Conservation (phyloP, 1,140 invertebrate genomes). For the Proales similis region DNA sequence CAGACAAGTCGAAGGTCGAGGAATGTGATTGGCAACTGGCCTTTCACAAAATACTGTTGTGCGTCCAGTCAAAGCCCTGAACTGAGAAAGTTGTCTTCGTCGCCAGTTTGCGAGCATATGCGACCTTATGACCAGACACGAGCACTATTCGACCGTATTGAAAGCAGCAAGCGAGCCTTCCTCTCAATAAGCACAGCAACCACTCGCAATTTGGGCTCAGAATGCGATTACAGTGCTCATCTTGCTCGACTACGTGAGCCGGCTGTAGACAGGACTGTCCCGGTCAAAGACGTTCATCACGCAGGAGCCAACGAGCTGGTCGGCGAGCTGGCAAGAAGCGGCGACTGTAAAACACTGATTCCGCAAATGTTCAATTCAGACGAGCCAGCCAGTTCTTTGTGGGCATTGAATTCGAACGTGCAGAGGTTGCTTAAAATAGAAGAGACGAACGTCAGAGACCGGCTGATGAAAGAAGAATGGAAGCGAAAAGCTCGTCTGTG, state of each 20-base stretch:
- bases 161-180: constrained; percentile 10
- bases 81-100: constrained; percentile 16
- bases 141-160: no score
- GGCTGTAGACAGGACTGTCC: background rate
- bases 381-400: no score
- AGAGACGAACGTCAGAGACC: constrained; percentile 1
- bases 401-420: constrained; percentile 20
- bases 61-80: background rate
- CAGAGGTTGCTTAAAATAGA: constrained; percentile 32
- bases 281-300: no score
- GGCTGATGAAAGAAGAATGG: constrained; percentile 29
- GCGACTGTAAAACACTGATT: no score
- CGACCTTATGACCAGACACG: constrained; percentile 3
- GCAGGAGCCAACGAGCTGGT: no score
- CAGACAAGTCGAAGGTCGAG: no score
- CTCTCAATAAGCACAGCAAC: constrained; percentile 14
- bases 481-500: constrained; percentile 32
- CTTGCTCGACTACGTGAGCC: constrained; percentile 11
- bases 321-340: no score
- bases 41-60: constrained; percentile 17
- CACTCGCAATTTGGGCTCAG: constrained; percentile 15
- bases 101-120: constrained; percentile 31
- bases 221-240: constrained; percentile 25
- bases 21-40: constrained; percentile 19
- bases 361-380: no score